These are phyloP conservation scores for Girardinichthys multiradiatus DNA, from an alignment of 2,113 vertebrate genomes.

Conservation along the genomic window DNA sequence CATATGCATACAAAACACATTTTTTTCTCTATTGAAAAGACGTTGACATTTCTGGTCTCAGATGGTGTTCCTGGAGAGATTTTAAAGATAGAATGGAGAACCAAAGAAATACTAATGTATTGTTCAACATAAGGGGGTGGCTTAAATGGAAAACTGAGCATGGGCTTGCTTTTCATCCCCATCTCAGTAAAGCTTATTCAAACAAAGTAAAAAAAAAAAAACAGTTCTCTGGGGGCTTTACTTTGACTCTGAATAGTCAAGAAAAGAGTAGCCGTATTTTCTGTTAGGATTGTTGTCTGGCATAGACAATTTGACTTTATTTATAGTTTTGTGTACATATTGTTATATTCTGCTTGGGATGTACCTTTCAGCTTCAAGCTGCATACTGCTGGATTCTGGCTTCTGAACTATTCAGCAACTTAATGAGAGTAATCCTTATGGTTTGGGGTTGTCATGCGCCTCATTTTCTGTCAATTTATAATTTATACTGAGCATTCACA, in stretches of 20 bases:
- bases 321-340: slow-evolving; percentile 7
- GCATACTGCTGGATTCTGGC: slow-evolving; percentile 13
- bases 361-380: slow-evolving; percentile 1
- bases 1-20: slow-evolving; percentile 25
- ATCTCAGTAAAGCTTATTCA: slow-evolving; percentile 1
- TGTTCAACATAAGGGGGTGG: not conserved
- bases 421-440: not conserved
- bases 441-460: too few species aligned
- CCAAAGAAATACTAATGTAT: not conserved
- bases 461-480: too few species aligned
- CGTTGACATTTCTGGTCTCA: slow-evolving; percentile 20
- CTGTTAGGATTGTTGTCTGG: not conserved
- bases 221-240: slow-evolving; percentile 24
- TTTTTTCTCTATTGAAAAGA: not conserved
- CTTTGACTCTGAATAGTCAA: slow-evolving; percentile 29
- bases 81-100: not conserved
- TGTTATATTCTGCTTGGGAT: not conserved
- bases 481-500: too few species aligned
- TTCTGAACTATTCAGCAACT: not conserved
- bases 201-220: not conserved
- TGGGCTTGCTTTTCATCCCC: slow-evolving; percentile 6
- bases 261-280: slow-evolving; percentile 2
- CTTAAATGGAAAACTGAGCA: slow-evolving; percentile 5
- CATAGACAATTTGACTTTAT: slow-evolving; percentile 6
- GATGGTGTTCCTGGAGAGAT: slow-evolving; percentile 17